Percentiles rank a stretch among this genome's conserved stretches.
These are phyloP conservation scores for Cebuella pygmaea DNA, from an alignment of 2,797 vertebrate species.

Conservation along the genomic window DNA sequence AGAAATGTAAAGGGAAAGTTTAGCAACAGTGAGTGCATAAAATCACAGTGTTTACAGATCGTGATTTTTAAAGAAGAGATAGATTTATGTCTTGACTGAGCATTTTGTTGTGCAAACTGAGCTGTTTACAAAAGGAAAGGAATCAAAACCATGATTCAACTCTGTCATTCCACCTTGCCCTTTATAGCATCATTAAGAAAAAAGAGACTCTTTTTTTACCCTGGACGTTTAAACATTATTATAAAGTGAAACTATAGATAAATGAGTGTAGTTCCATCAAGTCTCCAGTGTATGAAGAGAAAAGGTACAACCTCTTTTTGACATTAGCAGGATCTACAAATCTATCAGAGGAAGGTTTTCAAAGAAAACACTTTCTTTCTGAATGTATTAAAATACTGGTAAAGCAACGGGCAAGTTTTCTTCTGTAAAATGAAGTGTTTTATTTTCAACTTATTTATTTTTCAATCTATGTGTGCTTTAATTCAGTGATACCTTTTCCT, in stretches of 20 bases:
- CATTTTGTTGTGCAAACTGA: background rate
- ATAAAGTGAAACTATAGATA: slow-evolving; percentile 34
- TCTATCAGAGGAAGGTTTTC: background rate
- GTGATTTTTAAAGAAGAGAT: background rate
- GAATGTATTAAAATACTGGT: background rate
- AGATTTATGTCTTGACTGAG: background rate
- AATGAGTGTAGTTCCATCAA: background rate
- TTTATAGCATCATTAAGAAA: background rate
- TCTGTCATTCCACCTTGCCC: background rate
- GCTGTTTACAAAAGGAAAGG: background rate
- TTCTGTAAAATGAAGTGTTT: background rate
- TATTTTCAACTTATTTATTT: background rate
- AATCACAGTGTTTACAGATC: background rate
- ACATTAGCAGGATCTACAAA: background rate
- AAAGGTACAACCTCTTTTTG: background rate
- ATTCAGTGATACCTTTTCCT: background rate
- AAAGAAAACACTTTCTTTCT: background rate
- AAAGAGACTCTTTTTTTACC: background rate
- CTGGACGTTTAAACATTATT: background rate
- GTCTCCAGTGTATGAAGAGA: background rate
- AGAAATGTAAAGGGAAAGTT: background rate
- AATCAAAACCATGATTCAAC: background rate
- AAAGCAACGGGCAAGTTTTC: background rate
- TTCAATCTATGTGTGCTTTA: background rate
- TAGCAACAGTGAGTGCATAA: background rate